Base-by-base conservation (phyloP, 2,888 invertebrate genomes). In the Lydus trimaculatus region DNA sequence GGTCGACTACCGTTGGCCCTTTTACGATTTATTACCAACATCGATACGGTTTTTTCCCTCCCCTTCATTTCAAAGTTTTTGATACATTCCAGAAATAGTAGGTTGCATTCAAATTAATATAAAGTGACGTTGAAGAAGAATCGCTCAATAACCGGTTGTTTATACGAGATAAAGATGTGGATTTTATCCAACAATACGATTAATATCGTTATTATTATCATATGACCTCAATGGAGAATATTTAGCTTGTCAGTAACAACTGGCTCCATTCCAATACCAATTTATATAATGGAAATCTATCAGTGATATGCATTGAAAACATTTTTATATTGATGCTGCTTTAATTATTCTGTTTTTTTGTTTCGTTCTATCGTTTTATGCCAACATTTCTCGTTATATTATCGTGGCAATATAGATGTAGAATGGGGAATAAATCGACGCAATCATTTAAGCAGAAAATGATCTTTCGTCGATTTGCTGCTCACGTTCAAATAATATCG, bases 401-500 rank as follows among this genome's bases (percentile, higher is more conserved):
- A 43, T 43, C 5, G 13, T 13, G 36, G 2, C 4, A 28, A 28
- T 3, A 28, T 28, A 28, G 11, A 5, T n/a, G 17, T n/a, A 4
- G 6, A 43, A 43, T 36, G 36, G 2, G n/a, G 36, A 6, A n/a
- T 43, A 43, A 43, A 43, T 43, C 43, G 43, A 17, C 17, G 43
- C 17, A 43, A 17, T 43, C 43, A 48, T 48, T 48, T 48, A 20
- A 20, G 20, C 20, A 48, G 48, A 48, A 48, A 43, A 43, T 43
- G 43, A 17, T 43, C 43, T 20, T 20, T 20, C 2, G 9, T 20
- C 1, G 48, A 48, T 48, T 48, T 48, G 48, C 48, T 48, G 5
- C 48, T 48, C 48, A 48, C 48, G 48, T 48, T 20, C 48, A 20
- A 48, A 48, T 48, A 48, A 48, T 48, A 48, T 20, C 48, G 48